A percentile compares a stretch with the other conserved stretches of the same genome.
Evolutionary conservation across 2,113 vertebrate genomes (phyloP).

Genomic region (Osmerus mordax): DNA sequence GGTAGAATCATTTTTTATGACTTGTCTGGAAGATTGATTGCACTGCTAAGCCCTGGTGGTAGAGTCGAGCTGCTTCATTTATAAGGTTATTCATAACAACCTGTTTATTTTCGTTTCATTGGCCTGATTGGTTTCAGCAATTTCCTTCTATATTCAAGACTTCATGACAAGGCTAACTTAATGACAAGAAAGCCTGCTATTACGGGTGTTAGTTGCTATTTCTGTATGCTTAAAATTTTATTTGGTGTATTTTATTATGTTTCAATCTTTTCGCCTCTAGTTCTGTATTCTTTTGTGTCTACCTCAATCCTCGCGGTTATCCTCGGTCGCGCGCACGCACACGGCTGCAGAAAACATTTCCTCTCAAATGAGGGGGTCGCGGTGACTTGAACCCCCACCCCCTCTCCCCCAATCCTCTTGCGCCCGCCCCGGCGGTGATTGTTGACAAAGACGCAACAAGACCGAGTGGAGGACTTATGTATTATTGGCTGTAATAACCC

Average conservation of each 20-base stretch:
- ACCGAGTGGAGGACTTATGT: slow-evolving; percentile 44
- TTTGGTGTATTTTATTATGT: background rate
- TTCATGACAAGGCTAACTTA: too few relatives aligned
- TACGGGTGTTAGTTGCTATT: too few relatives aligned
- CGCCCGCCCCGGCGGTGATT: slow-evolving; percentile 64
- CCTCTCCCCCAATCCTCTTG: slow-evolving; percentile 55
- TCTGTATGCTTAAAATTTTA: background rate
- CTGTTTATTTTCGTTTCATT: too few relatives aligned
- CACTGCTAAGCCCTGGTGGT: too few relatives aligned
- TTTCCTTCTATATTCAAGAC: too few relatives aligned
- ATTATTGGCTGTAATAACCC: background rate
- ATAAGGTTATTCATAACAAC: too few relatives aligned
- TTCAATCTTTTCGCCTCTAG: background rate
- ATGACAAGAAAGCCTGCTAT: too few relatives aligned
- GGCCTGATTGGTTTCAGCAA: too few relatives aligned
- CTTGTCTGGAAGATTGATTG: background rate
- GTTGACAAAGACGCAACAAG: slow-evolving; percentile 76
- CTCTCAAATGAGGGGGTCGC: slow-evolving; percentile 58
- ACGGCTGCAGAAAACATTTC: slow-evolving; percentile 62
- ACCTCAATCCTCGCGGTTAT: slow-evolving; percentile 20
- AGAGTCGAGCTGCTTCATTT: too few relatives aligned
- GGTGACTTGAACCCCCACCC: slow-evolving; percentile 61
- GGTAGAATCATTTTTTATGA: background rate
- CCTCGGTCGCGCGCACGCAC: slow-evolving; percentile 42
- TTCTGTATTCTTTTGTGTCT: slow-evolving; percentile 59